Conservation (phyloP, 1,140 invertebrate genomes). For the Hypsibius dujardini region DNA sequence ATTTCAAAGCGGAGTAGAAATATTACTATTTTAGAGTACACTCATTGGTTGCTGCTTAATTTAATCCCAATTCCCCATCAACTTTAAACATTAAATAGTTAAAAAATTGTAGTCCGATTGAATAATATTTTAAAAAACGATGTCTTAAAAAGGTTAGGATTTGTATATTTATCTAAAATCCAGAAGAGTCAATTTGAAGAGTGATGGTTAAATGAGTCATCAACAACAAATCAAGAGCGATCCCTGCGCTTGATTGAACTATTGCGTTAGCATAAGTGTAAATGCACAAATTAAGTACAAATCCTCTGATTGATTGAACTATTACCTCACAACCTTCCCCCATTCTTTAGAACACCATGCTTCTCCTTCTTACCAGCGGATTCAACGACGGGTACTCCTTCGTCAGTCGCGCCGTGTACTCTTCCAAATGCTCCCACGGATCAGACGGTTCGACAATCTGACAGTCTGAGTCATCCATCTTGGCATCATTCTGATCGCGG, state of each 20-base stretch:
- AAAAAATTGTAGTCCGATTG: no score
- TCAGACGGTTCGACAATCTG: not conserved
- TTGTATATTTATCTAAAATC: no score
- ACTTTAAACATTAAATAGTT: no score
- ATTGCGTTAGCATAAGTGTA: not conserved
- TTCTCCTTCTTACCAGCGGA: slow-evolving; percentile 3
- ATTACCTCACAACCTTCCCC: not conserved
- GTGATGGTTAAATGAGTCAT: not conserved
- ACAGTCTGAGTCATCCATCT: not conserved
- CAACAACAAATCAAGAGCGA: not conserved
- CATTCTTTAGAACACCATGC: not conserved
- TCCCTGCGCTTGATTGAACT: not conserved
- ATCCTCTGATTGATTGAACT: no score
- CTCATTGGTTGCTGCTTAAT: no score
- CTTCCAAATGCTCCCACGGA: not conserved
- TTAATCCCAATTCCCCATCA: no score
- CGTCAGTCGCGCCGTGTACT: not conserved
- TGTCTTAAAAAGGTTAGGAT: no score
- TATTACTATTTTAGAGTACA: no score
- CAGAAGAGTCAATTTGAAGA: not conserved
- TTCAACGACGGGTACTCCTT: not conserved
- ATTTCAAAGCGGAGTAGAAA: no score
- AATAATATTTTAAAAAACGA: no score
- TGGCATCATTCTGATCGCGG: not conserved
- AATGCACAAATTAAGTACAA: not conserved